These are phyloP conservation scores for Zenarchopterus dispar DNA, from an alignment of 2,797 vertebrate species.

Conservation along the genomic window DNA sequence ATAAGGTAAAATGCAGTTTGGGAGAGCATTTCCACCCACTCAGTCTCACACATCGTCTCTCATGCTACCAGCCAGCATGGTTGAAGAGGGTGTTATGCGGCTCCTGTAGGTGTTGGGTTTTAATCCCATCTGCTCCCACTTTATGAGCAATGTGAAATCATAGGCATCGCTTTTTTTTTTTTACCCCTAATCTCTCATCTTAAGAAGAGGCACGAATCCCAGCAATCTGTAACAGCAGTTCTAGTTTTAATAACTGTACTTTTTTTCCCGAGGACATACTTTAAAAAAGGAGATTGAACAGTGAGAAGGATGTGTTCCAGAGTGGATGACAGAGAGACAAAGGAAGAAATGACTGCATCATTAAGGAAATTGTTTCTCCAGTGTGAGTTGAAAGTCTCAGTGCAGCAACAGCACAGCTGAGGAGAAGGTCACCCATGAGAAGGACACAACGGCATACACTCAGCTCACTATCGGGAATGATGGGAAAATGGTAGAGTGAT, in stretches of 20 bases:
- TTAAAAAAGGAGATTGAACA: slow-evolving; percentile 6
- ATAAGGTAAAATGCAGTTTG: slow-evolving; percentile 47
- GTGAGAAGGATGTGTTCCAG: slow-evolving; percentile 1
- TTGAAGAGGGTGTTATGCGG: slow-evolving; percentile 70
- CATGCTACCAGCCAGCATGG: slow-evolving; percentile 20
- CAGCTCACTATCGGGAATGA: slow-evolving; percentile 71
- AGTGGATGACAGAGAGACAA: background rate
- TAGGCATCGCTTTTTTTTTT: slow-evolving; percentile 22
- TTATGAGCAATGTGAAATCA: slow-evolving; percentile 40
- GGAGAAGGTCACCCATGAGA: slow-evolving; percentile 73
- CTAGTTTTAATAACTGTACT: slow-evolving; percentile 34
- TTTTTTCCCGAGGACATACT: slow-evolving; percentile 8
- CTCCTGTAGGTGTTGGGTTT: slow-evolving; percentile 58
- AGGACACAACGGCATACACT: slow-evolving; percentile 71
- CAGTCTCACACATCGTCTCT: slow-evolving; percentile 44
- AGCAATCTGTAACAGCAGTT: slow-evolving; percentile 33
- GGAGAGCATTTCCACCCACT: slow-evolving; percentile 45
- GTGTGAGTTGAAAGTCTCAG: slow-evolving; percentile 65
- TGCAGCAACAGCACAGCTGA: slow-evolving; percentile 64
- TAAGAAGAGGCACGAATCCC: slow-evolving; percentile 9
- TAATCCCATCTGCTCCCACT: slow-evolving; percentile 56
- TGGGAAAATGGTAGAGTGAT: slow-evolving; percentile 49
- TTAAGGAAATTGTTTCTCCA: slow-evolving; percentile 75
- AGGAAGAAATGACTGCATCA: slow-evolving; percentile 51
- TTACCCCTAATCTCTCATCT: background rate